Evolutionary conservation across 2,797 vertebrate species (phyloP), one percentile per base, ranked within the genome.

Genomic region (Parotocinclus haroldoi): DNA sequence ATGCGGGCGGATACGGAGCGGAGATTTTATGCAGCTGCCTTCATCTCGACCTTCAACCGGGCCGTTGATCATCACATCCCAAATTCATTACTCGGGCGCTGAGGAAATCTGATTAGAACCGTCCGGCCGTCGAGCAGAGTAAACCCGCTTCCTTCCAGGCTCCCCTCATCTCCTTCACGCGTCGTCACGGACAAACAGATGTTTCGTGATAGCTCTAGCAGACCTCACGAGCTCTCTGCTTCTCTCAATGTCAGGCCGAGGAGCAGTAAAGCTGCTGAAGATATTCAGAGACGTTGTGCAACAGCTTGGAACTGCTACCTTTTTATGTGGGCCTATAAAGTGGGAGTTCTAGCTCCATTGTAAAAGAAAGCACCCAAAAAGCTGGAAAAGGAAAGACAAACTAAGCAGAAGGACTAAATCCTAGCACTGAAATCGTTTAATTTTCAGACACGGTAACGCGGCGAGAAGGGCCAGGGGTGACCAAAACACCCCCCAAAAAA

Each of bases 181-280:
- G 55, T 2, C 5, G 27, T 5, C 27, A 5, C 5, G 27, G 40
- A 64, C 57, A 67, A 50, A 46, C 75, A 79, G 68, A 78, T 73
- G 79, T 73, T 59, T 71, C 18, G 27, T 58, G 67, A 76, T 72
- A 73, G 72, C 63, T 78, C 63, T 73, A 59, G 49, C 70, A 73
- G 72, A 76, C 59, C 42, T 71, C 60, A 66, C 56, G 48, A 64
- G 63, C 55, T n/a, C n/a, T n/a, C n/a, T n/a, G 56, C 53, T 55
- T 46, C 58, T 65, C 17, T 60, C 49, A 62, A 69, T 51, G 16
- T 58, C 64, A 42, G 39, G 52, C 55, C 66, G 58, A 61, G 56
- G 55, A 58, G 38, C 18, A 14, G 56, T 63, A 53, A 71, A 61
- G 44, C 63, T 44, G 44, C 55, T 69, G 69, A 59, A 53, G 51